Percentiles rank a stretch among this genome's conserved stretches.
These are phyloP conservation scores for Hyposoter dolosus DNA, from an alignment of 2,888 invertebrate genomes.

Conservation along the genomic window DNA sequence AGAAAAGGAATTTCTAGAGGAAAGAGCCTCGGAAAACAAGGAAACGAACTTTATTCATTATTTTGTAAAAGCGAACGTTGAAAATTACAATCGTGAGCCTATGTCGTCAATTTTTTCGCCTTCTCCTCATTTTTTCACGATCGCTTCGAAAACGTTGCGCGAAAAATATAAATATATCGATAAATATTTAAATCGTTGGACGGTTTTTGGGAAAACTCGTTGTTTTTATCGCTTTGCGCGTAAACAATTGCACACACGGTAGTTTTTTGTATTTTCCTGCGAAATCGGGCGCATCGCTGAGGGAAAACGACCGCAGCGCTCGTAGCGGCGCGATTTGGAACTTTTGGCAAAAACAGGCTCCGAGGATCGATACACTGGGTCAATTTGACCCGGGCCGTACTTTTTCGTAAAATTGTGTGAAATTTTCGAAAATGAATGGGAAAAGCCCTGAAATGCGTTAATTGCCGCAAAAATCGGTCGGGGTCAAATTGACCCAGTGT, in stretches of 20 bases:
- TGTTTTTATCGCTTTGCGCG: background rate
- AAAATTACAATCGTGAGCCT: slow-evolving; percentile 7
- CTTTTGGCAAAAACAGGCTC: background rate
- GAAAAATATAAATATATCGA: slow-evolving; percentile 18
- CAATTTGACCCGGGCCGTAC: too few relatives aligned
- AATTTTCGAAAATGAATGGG: too few relatives aligned
- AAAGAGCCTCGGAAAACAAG: slow-evolving; percentile 26
- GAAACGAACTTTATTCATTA: slow-evolving; percentile 46
- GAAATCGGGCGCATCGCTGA: too few relatives aligned
- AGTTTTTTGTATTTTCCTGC: too few relatives aligned
- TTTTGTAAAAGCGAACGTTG: slow-evolving; percentile 19
- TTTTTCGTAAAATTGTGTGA: too few relatives aligned
- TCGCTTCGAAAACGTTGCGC: slow-evolving; percentile 1
- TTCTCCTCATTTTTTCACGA: background rate
- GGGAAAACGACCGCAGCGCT: too few relatives aligned
- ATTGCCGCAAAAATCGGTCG: too few relatives aligned
- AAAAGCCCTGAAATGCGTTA: too few relatives aligned
- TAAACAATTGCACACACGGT: background rate
- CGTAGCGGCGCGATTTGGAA: background rate
- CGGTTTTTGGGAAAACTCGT: background rate
- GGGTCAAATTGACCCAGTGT: too few relatives aligned
- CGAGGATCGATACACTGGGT: too few relatives aligned
- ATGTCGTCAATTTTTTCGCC: background rate
- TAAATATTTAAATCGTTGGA: background rate
- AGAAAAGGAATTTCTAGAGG: background rate